Conservation (phyloP, 2,113 vertebrate species). For the Apistogramma diplotaenia region DNA sequence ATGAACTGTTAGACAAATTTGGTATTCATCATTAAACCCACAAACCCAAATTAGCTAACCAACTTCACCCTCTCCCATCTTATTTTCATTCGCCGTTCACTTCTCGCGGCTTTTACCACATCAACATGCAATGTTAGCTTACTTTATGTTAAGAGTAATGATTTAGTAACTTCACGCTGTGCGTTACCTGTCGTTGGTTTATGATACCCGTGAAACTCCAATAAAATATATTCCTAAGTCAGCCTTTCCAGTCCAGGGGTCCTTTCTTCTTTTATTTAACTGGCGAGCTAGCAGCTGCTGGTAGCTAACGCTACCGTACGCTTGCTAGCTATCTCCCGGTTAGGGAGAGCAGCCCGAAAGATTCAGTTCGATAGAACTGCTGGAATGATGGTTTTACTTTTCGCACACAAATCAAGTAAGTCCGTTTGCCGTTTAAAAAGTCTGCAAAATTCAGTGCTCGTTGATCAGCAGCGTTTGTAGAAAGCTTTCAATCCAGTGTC, state of each 20-base stretch:
- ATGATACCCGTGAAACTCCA: conserved; percentile 44
- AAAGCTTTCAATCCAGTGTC: conserved; percentile 69
- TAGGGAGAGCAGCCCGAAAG: conserved; percentile 63
- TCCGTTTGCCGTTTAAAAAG: conserved; percentile 11
- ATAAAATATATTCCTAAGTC: conserved; percentile 40
- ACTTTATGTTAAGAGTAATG: conserved; percentile 14
- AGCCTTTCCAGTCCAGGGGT: conserved; percentile 37
- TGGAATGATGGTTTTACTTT: conserved; percentile 11
- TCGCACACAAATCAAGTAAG: conserved; percentile 8
- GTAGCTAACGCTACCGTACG: conserved; percentile 50
- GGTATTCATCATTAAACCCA: conserved; percentile 21
- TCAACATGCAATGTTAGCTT: conserved; percentile 55
- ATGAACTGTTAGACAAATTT: not conserved
- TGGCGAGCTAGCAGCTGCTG: conserved; percentile 57
- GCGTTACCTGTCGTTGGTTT: not conserved
- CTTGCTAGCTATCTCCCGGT: conserved; percentile 67
- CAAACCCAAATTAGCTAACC: conserved; percentile 49
- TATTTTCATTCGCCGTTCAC: conserved; percentile 72
- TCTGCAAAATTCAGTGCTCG: conserved; percentile 16
- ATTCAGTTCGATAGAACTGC: conserved; percentile 25
- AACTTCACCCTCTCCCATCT: conserved; percentile 72
- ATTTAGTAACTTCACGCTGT: not conserved
- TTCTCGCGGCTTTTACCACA: conserved; percentile 71
- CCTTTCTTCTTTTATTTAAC: conserved; percentile 62
- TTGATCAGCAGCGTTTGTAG: conserved; percentile 38